Percentiles rank a stretch among this genome's conserved stretches.
Evolutionary conservation across 2,113 vertebrate species (phyloP).

Genomic region (Rhynchomys soricoides): DNA sequence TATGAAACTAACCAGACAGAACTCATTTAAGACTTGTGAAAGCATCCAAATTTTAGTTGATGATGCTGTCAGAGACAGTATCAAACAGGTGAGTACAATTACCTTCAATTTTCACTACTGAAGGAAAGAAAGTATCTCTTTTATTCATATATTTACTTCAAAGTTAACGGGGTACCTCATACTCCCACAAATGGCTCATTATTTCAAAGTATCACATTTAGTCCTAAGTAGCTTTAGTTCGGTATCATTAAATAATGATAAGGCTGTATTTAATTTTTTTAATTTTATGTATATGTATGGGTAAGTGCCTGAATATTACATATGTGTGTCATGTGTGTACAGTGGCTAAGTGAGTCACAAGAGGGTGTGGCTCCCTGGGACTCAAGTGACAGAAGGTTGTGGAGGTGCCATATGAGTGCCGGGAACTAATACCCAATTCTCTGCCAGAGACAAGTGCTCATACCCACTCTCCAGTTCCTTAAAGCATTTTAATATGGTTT

Average conservation of each 20-base stretch:
- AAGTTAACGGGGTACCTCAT: constrained; percentile 43
- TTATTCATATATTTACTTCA: constrained; percentile 10
- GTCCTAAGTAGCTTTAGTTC: constrained; percentile 49
- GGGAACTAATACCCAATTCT: neutral
- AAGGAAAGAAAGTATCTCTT: neutral
- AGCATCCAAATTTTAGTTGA: constrained; percentile 18
- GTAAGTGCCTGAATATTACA: neutral
- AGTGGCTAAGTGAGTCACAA: neutral
- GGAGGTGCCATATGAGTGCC: too few relatives aligned
- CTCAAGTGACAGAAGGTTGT: neutral
- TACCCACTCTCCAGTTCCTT: neutral
- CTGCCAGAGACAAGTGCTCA: neutral
- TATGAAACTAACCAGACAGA: constrained; percentile 15
- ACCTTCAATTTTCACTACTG: constrained; percentile 16
- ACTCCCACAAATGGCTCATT: neutral
- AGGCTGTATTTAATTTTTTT: constrained; percentile 24
- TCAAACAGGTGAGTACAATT: constrained; percentile 2
- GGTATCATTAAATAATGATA: neutral
- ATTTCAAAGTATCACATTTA: neutral
- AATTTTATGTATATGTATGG: neutral
- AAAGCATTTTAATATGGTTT: constrained; percentile 5
- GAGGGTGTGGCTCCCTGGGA: neutral
- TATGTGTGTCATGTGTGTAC: neutral
- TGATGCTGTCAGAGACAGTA: neutral
- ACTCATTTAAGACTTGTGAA: constrained; percentile 19